A percentile compares a stretch with the other conserved stretches of the same genome.
These are phyloP conservation scores for Coreius guichenoti DNA, from an alignment of 2,797 vertebrate species.

Conservation along the genomic window DNA sequence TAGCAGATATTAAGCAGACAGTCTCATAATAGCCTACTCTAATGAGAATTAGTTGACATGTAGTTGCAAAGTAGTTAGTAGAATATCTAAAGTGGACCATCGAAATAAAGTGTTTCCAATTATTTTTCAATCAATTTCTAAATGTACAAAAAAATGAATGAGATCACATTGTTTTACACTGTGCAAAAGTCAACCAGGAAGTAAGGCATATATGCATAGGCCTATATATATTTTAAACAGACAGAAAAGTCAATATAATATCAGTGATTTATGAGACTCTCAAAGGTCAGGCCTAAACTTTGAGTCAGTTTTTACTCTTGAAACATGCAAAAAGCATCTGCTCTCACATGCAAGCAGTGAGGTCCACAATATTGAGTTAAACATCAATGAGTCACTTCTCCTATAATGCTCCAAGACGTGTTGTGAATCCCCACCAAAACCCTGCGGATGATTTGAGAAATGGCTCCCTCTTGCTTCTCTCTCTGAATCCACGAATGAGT, in stretches of 20 bases:
- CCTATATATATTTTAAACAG: not conserved
- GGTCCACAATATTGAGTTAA: conserved; percentile 13
- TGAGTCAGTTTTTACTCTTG: not conserved
- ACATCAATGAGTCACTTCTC: not conserved
- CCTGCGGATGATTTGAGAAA: conserved; percentile 29
- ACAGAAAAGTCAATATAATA: not conserved
- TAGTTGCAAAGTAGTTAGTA: not conserved
- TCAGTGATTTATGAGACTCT: conserved; percentile 5
- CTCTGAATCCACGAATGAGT: conserved; percentile 32
- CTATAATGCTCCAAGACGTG: not conserved
- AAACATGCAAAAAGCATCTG: not conserved
- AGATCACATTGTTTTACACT: not conserved
- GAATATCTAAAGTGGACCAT: not conserved
- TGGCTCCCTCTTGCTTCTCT: conserved; percentile 16
- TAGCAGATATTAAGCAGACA: too few relatives aligned
- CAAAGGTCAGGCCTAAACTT: not conserved
- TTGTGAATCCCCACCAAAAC: conserved; percentile 33
- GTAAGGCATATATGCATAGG: not conserved
- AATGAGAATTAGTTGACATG: not conserved
- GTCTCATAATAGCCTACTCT: too few relatives aligned
- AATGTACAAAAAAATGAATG: not conserved
- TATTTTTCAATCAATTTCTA: not conserved
- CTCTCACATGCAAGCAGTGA: not conserved
- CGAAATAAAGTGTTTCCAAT: not conserved
- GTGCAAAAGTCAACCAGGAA: not conserved